A percentile compares a stretch with the other conserved stretches of the same genome.
phyloP scores from a whole-genome alignment of 2,888 invertebrate species.

The Ectemnius continuus region DNA sequence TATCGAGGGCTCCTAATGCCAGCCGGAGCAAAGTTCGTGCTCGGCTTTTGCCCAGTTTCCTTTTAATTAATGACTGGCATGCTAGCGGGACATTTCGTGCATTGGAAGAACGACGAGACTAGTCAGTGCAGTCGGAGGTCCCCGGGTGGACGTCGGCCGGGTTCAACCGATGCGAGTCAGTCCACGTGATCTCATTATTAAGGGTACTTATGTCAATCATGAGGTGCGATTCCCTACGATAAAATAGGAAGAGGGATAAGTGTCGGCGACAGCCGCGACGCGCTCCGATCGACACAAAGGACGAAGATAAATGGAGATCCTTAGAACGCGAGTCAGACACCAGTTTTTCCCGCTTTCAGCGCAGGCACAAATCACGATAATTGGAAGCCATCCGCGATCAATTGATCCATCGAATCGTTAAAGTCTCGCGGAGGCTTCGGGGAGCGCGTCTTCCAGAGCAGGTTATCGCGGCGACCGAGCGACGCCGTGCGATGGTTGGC shows the following conservation, averaged over 20 bases:
- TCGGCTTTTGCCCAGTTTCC: too few species aligned
- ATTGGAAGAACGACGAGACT: constrained; percentile 18
- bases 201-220: constrained; percentile 1
- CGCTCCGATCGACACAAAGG: constrained; percentile 3
- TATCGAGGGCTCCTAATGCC: not conserved
- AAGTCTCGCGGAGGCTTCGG: not conserved
- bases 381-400: constrained; percentile 24
- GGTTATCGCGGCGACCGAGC: constrained; percentile 22
- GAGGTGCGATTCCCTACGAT: constrained; percentile 1
- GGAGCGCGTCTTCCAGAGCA: constrained; percentile 7
- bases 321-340: constrained; percentile 24
- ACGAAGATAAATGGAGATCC: not conserved
- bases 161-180: too few species aligned
- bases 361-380: constrained; percentile 19
- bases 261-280: not conserved
- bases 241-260: not conserved
- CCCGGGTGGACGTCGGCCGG: too few species aligned
- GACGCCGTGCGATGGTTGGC: not conserved
- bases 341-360: constrained; percentile 16
- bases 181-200: not conserved
- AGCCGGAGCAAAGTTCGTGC: constrained; percentile 1
- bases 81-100: constrained; percentile 20
- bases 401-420: constrained; percentile 31
- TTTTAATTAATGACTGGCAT: constrained; percentile 33
- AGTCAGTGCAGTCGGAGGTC: too few species aligned